Conservation (phyloP, 2,113 vertebrate species). For the Phalacrocorax aristotelis region DNA sequence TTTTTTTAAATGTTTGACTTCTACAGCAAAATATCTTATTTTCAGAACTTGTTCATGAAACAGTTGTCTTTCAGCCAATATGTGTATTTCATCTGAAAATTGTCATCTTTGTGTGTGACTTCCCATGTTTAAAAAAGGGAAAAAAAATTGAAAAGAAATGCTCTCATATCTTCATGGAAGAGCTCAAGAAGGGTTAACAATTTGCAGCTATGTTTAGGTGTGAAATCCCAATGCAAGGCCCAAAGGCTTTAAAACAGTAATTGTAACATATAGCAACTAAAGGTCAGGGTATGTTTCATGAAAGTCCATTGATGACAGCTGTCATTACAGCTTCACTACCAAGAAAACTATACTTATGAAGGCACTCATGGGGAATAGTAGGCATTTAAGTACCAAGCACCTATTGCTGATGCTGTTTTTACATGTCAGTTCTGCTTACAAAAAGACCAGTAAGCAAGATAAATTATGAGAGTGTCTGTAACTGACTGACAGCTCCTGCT, state of each 20-base stretch:
- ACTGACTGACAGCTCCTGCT: background rate
- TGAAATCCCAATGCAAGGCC: conserved; percentile 16
- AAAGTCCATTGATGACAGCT: conserved; percentile 63
- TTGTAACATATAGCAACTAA: conserved; percentile 55
- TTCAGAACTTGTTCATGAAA: background rate
- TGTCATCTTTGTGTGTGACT: background rate
- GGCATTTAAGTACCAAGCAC: conserved; percentile 39
- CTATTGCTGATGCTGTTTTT: conserved; percentile 58
- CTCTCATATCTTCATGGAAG: background rate
- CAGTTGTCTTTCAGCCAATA: background rate
- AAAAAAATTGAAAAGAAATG: background rate
- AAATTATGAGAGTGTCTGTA: conserved; percentile 26
- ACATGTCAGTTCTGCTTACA: conserved; percentile 44
- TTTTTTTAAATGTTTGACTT: background rate
- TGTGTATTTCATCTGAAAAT: background rate
- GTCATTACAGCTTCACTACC: conserved; percentile 65
- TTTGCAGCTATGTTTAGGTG: conserved; percentile 15
- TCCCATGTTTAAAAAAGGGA: background rate
- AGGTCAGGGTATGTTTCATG: conserved; percentile 62
- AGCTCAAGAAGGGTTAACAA: conserved; percentile 35
- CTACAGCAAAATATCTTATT: background rate
- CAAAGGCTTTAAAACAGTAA: conserved; percentile 24
- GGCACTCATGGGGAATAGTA: conserved; percentile 51
- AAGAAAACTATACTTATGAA: conserved; percentile 49
- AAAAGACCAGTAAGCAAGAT: conserved; percentile 12